Percentiles rank a stretch among this genome's conserved stretches.
phyloP scores from a whole-genome alignment of 30 jellyfish, hydroid and myxozoan genomes.

The Aurelia sp. region DNA sequence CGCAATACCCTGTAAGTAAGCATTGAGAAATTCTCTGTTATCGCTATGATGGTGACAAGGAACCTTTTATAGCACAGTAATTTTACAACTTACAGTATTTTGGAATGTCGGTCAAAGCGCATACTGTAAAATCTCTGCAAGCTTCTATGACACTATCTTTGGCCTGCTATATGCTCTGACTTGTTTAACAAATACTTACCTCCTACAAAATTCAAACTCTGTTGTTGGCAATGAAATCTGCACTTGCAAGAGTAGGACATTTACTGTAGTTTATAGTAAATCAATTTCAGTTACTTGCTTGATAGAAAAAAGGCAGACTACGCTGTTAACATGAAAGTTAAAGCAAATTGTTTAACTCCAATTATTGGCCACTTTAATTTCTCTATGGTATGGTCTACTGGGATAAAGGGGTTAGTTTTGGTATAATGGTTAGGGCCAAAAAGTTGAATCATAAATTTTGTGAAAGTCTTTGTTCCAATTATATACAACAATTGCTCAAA shows the following conservation, averaged over 20 bases:
- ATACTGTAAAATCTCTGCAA: not conserved
- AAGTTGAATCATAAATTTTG: too few species aligned
- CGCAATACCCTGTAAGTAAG: constrained; percentile 24
- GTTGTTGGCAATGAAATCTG: too few species aligned
- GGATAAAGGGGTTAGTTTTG: not conserved
- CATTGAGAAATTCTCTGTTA: not conserved
- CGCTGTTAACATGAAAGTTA: too few species aligned
- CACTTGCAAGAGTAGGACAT: too few species aligned
- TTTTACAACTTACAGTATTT: not conserved
- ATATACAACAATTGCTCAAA: too few species aligned
- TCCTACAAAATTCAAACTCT: too few species aligned
- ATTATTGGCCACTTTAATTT: constrained; percentile 1
- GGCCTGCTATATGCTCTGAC: not conserved
- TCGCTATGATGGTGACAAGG: not conserved
- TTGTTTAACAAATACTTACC: not conserved
- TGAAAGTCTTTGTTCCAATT: too few species aligned
- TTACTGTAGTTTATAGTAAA: too few species aligned
- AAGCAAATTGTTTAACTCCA: constrained; percentile 1
- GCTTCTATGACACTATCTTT: constrained; percentile 2
- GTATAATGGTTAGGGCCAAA: not conserved
- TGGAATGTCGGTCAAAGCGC: constrained; percentile 10
- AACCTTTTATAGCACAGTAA: not conserved
- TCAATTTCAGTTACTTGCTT: too few species aligned
- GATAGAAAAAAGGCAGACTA: too few species aligned
- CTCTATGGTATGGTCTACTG: not conserved